These are phyloP conservation scores for Drosophila kokeensis DNA, from an alignment of 2,888 invertebrate species.

Conservation along the genomic window DNA sequence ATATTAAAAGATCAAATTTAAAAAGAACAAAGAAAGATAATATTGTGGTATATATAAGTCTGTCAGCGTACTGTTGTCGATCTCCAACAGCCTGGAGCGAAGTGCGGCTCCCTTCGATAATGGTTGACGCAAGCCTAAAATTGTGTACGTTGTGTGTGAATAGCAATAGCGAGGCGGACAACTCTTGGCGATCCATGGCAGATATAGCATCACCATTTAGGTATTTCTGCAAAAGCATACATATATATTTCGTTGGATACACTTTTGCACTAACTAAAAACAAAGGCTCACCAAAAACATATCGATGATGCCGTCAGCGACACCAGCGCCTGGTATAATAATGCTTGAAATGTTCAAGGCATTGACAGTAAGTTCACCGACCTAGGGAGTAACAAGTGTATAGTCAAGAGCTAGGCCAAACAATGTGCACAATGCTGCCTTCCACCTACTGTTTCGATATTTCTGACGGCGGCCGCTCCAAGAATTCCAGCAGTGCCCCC, in stretches of 20 bases:
- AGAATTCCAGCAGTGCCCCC: constrained; percentile 73
- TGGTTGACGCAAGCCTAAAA: constrained; percentile 80
- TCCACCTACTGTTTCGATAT: constrained; percentile 74
- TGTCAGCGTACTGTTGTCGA: constrained; percentile 72
- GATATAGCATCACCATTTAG: constrained; percentile 77
- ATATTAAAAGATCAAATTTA: background rate
- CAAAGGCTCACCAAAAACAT: constrained; percentile 74
- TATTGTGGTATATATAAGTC: background rate
- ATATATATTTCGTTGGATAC: background rate
- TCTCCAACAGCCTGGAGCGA: constrained; percentile 74
- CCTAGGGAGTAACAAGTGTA: constrained; percentile 38
- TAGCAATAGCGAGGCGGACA: constrained; percentile 80
- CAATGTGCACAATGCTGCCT: too few relatives aligned
- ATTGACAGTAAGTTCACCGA: constrained; percentile 74
- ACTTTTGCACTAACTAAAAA: background rate
- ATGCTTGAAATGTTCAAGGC: constrained; percentile 82
- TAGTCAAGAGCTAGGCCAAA: background rate
- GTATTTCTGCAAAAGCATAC: constrained; percentile 66
- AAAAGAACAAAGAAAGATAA: background rate
- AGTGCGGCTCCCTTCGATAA: constrained; percentile 71
- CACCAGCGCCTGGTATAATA: constrained; percentile 79
- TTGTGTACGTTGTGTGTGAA: constrained; percentile 83
- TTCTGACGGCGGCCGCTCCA: constrained; percentile 76
- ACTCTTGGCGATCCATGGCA: constrained; percentile 72
- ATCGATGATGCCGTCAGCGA: constrained; percentile 78